Base-by-base conservation (phyloP, 2,888 invertebrate genomes). In the Ischnus inquisitorius region DNA sequence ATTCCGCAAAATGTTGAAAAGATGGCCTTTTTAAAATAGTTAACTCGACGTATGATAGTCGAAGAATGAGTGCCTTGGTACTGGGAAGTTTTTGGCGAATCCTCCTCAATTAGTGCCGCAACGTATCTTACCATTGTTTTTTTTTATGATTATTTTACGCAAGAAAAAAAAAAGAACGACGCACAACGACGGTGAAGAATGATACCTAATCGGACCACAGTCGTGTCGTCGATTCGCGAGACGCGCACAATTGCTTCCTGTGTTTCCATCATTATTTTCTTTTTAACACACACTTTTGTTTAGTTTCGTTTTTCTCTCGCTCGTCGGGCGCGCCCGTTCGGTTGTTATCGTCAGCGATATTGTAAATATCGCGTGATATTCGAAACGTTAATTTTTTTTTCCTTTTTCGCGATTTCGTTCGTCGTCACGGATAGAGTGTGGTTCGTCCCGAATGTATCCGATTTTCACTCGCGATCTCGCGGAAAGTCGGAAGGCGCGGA, bases 1-100 rank as follows among this genome's bases (percentile, higher is more conserved):
- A 64, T 79, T 82, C 80, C 74, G 43, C 65, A 64, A 69, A 79
- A 43, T 62, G 68, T 62, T 68, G 80, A 41, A 71, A 68, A 69
- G 28, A 25, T 46, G 48, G 54, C 16, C 19, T 54, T 51, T 68
- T 69, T 78, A 51, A 16, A 64, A 64, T 64, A 76, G n/a, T 76
- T 54, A 48, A 54, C 19, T 19, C 62, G 60, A 64, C 68, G 68
- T 75, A 75, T 71, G 68, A 74, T 69, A 64, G 43, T 69, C 54
- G 54, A 76, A n/a, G 39, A 54, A 22, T 16, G 74, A 74, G 68
- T 79, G 65, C 60, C 57, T 48, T 48, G 65, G 39, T 51, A 74
- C 72, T 28, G 46, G 48, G 43, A 77, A 72, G 60, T 60, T 74
- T 14, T 22, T 48, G 77, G 77, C 60, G 57, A 48, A 19, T 28